These are phyloP conservation scores for Napeogenes sylphis DNA, from an alignment of 2,888 invertebrate species.

Conservation along the genomic window DNA sequence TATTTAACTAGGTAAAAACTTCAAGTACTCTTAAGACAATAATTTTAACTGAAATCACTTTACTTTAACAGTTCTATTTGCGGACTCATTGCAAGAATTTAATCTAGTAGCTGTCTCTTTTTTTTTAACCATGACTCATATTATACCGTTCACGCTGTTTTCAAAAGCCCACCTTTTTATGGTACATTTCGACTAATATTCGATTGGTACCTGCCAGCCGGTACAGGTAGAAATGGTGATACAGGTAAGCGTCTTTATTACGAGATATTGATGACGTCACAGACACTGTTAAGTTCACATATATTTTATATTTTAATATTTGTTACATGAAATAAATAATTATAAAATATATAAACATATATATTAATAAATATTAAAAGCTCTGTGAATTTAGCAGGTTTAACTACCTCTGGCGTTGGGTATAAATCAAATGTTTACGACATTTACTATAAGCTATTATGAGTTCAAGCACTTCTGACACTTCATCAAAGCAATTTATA, in stretches of 20 bases:
- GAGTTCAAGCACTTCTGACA: constrained; percentile 44
- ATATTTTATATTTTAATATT: constrained; percentile 1
- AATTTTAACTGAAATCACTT: no score
- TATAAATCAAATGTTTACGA: constrained; percentile 62
- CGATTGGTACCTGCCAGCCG: constrained; percentile 31
- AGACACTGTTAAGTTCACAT: no score
- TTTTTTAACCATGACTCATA: constrained; percentile 20
- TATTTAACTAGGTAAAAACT: no score
- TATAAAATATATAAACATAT: not conserved
- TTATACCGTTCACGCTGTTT: constrained; percentile 23
- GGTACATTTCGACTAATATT: constrained; percentile 14
- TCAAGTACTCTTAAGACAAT: no score
- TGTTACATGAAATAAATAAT: constrained; percentile 1
- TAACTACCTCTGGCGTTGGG: constrained; percentile 37
- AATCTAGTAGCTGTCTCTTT: constrained; percentile 6
- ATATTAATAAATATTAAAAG: not conserved
- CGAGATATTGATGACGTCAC: not conserved
- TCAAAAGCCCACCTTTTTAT: constrained; percentile 25
- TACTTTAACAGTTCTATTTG: not conserved
- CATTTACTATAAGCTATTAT: constrained; percentile 66
- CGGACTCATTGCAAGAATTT: constrained; percentile 10
- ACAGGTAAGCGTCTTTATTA: constrained; percentile 26
- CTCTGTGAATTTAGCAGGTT: constrained; percentile 3
- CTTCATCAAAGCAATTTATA: constrained; percentile 62
- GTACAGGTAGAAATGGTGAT: constrained; percentile 32